These are phyloP conservation scores for Myxocyprinus asiaticus DNA, from an alignment of 2,113 vertebrate genomes.

Conservation along the genomic window DNA sequence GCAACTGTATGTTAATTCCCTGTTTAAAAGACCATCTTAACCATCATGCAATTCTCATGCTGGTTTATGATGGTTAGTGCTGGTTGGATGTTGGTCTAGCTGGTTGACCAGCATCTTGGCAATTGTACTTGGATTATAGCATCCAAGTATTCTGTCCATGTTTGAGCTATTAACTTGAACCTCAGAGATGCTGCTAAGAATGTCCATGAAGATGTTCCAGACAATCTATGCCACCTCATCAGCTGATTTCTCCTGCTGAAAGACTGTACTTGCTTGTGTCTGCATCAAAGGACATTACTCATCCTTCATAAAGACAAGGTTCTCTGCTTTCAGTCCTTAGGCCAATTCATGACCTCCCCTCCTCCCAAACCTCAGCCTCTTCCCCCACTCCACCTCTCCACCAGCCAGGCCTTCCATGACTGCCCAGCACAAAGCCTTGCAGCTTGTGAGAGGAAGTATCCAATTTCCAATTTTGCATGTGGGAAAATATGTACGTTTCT, in stretches of 20 bases:
- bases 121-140: no score
- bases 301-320: conserved; percentile 59
- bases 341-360: conserved; percentile 61
- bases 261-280: conserved; percentile 47
- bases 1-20: no score
- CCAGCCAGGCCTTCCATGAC: conserved; percentile 72
- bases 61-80: no score
- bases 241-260: conserved; percentile 51
- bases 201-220: conserved; percentile 23
- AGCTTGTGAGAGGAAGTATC: conserved; percentile 77
- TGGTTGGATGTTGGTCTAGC: no score
- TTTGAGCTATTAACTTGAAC: no score
- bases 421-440: conserved; percentile 73
- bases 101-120: no score
- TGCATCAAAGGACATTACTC: conserved; percentile 56
- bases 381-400: conserved; percentile 44
- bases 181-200: background rate
- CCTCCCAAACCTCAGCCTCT: conserved; percentile 56
- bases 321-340: conserved; percentile 68
- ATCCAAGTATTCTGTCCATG: no score
- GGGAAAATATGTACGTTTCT: conserved; percentile 75
- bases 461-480: conserved; percentile 75
- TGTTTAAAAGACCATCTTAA: no score
- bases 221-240: conserved; percentile 47
- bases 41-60: no score